A percentile compares a stretch with the other conserved stretches of the same genome.
These are phyloP conservation scores for Panzeria rudis DNA, from an alignment of 2,888 invertebrate species.

Conservation along the genomic window DNA sequence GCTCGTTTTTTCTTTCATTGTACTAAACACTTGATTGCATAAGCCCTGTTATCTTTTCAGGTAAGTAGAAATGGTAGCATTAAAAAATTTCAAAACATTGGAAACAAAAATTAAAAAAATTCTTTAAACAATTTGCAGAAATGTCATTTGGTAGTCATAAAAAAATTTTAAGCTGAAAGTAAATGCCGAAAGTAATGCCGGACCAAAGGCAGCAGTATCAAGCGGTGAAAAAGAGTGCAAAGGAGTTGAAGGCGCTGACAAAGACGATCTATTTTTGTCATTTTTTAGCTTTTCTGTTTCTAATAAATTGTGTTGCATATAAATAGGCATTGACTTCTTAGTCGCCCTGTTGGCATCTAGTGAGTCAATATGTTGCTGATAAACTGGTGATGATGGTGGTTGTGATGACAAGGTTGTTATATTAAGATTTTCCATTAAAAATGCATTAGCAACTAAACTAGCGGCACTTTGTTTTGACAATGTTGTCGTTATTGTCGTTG, in stretches of 20 bases:
- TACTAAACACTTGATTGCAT: too few relatives aligned
- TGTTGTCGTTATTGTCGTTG: conserved; percentile 38
- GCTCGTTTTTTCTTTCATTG: too few relatives aligned
- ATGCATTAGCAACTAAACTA: conserved; percentile 62
- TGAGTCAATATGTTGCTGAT: conserved; percentile 8
- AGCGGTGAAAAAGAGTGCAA: too few relatives aligned
- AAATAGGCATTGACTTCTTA: conserved; percentile 51
- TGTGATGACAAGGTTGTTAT: conserved; percentile 21
- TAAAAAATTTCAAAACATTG: too few relatives aligned
- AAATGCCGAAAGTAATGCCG: too few relatives aligned
- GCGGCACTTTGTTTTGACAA: conserved; percentile 44
- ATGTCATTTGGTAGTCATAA: too few relatives aligned
- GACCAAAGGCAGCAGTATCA: too few relatives aligned
- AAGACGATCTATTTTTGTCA: conserved; percentile 30
- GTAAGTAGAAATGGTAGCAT: too few relatives aligned
- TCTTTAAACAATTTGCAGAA: too few relatives aligned
- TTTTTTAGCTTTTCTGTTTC: conserved; percentile 33
- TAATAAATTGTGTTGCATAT: conserved; percentile 48
- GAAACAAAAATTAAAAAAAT: too few relatives aligned
- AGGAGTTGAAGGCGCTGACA: conserved; percentile 19
- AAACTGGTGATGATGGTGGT: conserved; percentile 35
- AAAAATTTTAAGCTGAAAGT: too few relatives aligned
- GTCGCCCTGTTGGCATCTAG: conserved; percentile 37
- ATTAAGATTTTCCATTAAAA: conserved; percentile 64
- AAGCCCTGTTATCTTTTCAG: too few relatives aligned